Conservation (phyloP, 2,797 vertebrate genomes). For the Avahi laniger region DNA sequence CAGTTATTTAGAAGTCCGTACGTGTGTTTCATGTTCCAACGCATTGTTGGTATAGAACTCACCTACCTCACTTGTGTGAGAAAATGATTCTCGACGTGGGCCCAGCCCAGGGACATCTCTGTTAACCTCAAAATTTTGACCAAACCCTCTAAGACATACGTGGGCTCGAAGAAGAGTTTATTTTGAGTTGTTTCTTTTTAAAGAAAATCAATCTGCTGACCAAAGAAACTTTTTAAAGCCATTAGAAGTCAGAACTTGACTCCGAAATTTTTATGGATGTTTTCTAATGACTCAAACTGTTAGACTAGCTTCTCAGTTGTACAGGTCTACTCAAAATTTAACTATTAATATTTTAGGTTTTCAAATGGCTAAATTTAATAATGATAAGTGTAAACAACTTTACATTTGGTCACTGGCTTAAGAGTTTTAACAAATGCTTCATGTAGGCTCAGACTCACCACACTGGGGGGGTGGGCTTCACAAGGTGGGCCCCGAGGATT, state of each 20-base stretch:
- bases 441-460: rapidly evolving
- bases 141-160: neutral
- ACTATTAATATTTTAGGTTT: neutral
- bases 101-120: neutral
- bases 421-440: neutral
- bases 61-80: rapidly evolving
- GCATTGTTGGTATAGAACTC: rapidly evolving
- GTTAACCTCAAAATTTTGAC: neutral
- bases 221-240: neutral
- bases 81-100: too few relatives aligned
- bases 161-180: neutral
- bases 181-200: neutral
- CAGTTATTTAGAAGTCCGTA: rapidly evolving
- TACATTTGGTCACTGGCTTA: too few relatives aligned
- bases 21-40: neutral
- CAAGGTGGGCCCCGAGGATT: neutral
- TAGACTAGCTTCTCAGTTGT: neutral
- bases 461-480: rapidly evolving
- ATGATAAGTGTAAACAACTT: neutral
- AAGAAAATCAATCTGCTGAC: neutral
- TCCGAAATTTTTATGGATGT: neutral
- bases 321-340: neutral
- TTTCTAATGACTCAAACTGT: neutral
- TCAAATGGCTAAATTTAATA: too few relatives aligned
- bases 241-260: neutral